Evolutionary conservation across 2,888 invertebrate species (phyloP).

Genomic region (Eugnorisma glareosa): DNA sequence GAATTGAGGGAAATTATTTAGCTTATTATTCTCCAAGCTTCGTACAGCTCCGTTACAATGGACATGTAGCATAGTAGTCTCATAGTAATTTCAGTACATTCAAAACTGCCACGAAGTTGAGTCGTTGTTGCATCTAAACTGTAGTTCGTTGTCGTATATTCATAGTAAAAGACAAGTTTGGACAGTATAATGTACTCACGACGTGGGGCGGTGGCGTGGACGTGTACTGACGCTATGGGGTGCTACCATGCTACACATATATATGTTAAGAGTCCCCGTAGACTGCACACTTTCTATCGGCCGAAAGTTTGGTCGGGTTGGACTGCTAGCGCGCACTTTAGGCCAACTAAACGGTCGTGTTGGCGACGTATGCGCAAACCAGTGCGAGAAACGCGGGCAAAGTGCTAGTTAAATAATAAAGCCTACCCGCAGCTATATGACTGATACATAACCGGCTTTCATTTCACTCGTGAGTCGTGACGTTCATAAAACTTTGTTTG

Average conservation of each 20-base stretch:
- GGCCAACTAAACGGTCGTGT: not conserved
- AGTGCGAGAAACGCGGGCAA: too few relatives aligned
- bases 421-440: too few relatives aligned
- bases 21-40: not conserved
- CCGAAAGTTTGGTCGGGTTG: not conserved
- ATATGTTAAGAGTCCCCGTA: not conserved
- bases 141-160: not conserved
- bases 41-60: not conserved
- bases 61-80: not conserved
- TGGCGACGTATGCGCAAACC: not conserved
- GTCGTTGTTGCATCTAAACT: constrained; percentile 17
- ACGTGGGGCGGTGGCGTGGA: constrained; percentile 3
- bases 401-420: too few relatives aligned
- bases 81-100: constrained; percentile 18
- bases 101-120: constrained; percentile 6
- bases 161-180: constrained; percentile 44
- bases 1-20: not conserved
- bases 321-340: not conserved
- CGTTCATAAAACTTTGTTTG: not conserved
- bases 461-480: too few relatives aligned
- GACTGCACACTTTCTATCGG: not conserved
- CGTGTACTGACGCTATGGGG: not conserved
- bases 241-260: not conserved
- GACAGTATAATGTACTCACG: constrained; percentile 1
- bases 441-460: too few relatives aligned